Base-by-base conservation (phyloP, 2,113 vertebrate species). In the Mirounga angustirostris region DNA sequence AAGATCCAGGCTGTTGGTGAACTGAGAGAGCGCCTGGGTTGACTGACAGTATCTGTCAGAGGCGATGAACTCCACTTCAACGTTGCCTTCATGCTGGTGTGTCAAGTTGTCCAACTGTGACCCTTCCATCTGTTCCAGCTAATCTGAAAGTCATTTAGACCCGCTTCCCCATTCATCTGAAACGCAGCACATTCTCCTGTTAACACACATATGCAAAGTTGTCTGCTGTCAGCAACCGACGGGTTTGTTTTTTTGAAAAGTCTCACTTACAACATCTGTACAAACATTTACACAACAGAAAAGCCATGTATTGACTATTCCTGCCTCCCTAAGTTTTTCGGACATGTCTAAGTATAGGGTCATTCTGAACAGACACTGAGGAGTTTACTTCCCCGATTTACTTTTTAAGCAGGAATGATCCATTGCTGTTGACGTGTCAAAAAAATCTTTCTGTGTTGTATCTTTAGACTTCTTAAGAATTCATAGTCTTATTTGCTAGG, bases 51-150 rank as follows among this genome's bases (percentile, higher is more conserved):
- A 99, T 99, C 99, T 99, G 99, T 99, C 99, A 98, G 98, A 99
- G 98, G 98, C 99, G 99, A 99, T 99, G 99, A 99, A 99, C 99
- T 99, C 99, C 98, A 99, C 99, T 99, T 98, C 99, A 99, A 98
- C 98, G 98, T 98, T 97, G 99, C 99, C 99, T 99, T 99, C 99
- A 99, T 99, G 98, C 98, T 98, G 96, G 98, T 99, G 99, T 99
- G 99, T 99, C 99, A 99, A 99, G 99, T 99, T 99, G 99, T 99
- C 99, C 99, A 99, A 99, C 99, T 99, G 99, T 99, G 99, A 99
- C 99, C 99, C 98, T 99, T 99, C 99, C 99, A 99, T 99, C 99
- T 99, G 99, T 99, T 99, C 99, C 99, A 98, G 98, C 99, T 99
- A 99, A 99, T 99, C 99, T 99, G 99, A 99, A 99, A 99, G 99